Base-by-base conservation (phyloP, 2,113 vertebrate genomes). In the Cryptoleucopteryx plumbea region DNA sequence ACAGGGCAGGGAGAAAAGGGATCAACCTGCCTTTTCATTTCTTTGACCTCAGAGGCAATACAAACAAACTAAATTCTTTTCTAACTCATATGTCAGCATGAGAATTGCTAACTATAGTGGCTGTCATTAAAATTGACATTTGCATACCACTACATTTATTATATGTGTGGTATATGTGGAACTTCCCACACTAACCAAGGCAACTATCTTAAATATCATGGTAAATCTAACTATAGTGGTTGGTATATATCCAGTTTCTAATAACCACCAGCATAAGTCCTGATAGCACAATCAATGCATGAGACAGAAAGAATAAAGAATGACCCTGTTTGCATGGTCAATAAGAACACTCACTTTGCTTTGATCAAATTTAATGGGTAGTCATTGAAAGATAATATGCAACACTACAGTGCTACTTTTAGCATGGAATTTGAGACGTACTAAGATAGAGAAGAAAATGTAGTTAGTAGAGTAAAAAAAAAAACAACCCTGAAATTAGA, bases 381-480 rank as follows among this genome's bases (percentile, higher is more conserved):
- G 61, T 89, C 70, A 79, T 42, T 91, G 94, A 94, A 96, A 94
- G 83, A 91, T 68, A 95, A 94, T 52, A 94, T 22, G 42, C 66
- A 89, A 87, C 53, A 77, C 9, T 87, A 80, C 23, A 70, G 79
- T 73, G 78, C 66, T 58, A 77, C 73, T 82, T 91, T 66, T 73
- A 95, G 53, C 26, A 45, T 7, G 16, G 36, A 81, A 86, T 73
- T 86, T 86, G 82, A 96, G 71, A 92, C 53, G 53, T 91, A 67
- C 61, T 36, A 71, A 84, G 72, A 50, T 22, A 63, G 25, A 70
- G 17, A 34, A 75, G 9, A 56, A 86, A 93, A 6, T 7, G 31
- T 16, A 62, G 42, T 5, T 18, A 55, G 20, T 10, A 65, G 25
- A 47, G 8, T 22, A 2, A n/a, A 73, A 66, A 67, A 77, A 55